phyloP scores from a whole-genome alignment of 2,888 invertebrate species.

The Cistogaster globosa region DNA sequence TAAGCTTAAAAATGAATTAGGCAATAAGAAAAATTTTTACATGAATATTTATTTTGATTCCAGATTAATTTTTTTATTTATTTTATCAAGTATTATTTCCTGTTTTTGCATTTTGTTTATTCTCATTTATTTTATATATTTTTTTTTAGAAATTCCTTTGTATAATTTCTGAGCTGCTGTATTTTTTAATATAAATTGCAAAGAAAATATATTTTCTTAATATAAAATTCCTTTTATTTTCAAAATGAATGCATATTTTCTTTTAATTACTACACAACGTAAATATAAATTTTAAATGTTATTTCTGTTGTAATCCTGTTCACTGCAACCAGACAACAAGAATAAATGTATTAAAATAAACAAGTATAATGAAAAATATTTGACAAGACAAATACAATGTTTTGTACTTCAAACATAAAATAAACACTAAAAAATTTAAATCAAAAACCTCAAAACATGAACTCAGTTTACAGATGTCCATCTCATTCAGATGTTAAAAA shows the following conservation, averaged over 20 bases:
- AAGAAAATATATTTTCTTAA: no score
- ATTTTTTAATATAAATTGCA: no score
- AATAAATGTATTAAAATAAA: slow-evolving; percentile 30
- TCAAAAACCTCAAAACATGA: slow-evolving; percentile 55
- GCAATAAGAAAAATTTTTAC: slow-evolving; percentile 6
- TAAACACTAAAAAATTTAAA: slow-evolving; percentile 5
- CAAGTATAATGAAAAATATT: slow-evolving; percentile 35
- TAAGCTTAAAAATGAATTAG: neutral
- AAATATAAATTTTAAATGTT: neutral
- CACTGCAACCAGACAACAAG: slow-evolving; percentile 49
- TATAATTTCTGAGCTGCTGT: no score
- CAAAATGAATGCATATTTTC: no score
- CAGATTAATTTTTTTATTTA: neutral
- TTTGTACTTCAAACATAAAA: slow-evolving; percentile 57
- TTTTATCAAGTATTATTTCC: no score
- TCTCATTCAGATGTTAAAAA: slow-evolving; percentile 28
- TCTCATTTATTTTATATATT: neutral
- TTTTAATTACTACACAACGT: neutral
- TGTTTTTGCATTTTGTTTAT: neutral
- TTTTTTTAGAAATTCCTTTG: neutral
- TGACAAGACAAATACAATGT: slow-evolving; percentile 66
- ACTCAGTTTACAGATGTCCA: slow-evolving; percentile 52
- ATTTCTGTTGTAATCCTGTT: slow-evolving; percentile 48
- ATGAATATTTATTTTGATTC: neutral
- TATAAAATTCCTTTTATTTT: no score